Evolutionary conservation across 2,113 vertebrate genomes (phyloP).

Genomic region (Cynopterus brachyotis): DNA sequence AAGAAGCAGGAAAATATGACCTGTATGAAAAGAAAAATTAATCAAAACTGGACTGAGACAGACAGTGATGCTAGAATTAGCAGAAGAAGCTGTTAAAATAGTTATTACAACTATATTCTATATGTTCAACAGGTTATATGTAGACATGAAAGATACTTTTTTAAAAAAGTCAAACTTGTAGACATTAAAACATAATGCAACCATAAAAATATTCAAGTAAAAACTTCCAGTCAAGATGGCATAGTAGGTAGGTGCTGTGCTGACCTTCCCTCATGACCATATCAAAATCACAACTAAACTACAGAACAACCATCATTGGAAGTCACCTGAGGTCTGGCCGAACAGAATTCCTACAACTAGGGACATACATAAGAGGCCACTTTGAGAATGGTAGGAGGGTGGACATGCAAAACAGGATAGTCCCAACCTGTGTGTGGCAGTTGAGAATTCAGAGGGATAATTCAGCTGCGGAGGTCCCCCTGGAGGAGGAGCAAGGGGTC

Average conservation of each 20-base stretch:
- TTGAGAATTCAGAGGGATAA: neutral
- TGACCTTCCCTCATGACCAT: neutral
- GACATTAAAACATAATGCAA: neutral
- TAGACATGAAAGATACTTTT: neutral
- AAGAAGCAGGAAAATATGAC: neutral
- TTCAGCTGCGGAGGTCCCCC: neutral
- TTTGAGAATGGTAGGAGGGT: neutral
- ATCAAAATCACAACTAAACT: neutral
- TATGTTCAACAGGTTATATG: neutral
- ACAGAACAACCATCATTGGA: neutral
- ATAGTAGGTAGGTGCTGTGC: too few relatives aligned
- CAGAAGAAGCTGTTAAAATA: neutral
- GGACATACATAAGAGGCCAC: neutral
- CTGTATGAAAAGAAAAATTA: neutral
- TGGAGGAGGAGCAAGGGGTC: neutral
- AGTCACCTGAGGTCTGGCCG: neutral
- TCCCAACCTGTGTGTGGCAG: neutral
- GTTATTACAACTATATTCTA: neutral
- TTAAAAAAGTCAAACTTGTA: neutral
- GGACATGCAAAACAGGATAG: neutral
- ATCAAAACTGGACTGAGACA: neutral
- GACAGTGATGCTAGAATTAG: neutral
- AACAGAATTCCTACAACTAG: neutral
- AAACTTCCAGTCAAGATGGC: neutral
- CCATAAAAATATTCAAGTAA: neutral